Conservation (phyloP, 2,888 invertebrate genomes). For the Leptinotarsa juncta region DNA sequence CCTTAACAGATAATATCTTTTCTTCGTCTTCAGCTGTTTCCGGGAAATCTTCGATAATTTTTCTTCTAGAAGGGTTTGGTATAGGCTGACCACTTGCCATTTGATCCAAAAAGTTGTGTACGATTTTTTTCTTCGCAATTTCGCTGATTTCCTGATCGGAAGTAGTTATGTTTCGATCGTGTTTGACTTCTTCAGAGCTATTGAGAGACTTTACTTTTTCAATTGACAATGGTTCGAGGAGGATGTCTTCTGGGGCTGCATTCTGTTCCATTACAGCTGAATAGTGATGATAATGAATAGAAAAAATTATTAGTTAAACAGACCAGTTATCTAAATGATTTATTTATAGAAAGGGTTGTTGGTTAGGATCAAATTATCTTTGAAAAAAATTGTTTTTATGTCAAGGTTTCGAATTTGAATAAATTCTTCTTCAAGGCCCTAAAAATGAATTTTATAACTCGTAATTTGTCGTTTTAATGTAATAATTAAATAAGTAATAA, state of each 20-base stretch:
- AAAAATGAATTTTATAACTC: background rate
- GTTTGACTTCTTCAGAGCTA: background rate
- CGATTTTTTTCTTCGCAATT: constrained; percentile 48
- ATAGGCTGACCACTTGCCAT: constrained; percentile 54
- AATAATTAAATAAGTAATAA: background rate
- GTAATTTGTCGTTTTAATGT: background rate
- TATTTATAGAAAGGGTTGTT: no score
- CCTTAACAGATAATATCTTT: constrained; percentile 54
- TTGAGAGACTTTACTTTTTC: background rate
- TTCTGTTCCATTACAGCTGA: no score
- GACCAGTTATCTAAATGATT: no score
- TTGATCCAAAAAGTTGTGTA: constrained; percentile 51
- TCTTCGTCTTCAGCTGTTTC: constrained; percentile 31
- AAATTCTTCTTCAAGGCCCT: no score
- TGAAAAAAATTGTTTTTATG: no score
- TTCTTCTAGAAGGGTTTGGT: constrained; percentile 10
- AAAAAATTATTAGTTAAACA: no score
- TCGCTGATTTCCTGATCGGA: constrained; percentile 46
- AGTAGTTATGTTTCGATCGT: background rate
- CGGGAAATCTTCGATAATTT: constrained; percentile 19
- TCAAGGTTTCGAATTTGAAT: no score
- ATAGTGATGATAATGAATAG: no score
- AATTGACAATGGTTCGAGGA: constrained; percentile 2
- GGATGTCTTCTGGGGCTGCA: background rate
- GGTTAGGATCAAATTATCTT: no score